phyloP scores from a whole-genome alignment of 2,888 invertebrate species.

The Leptinotarsa haldemani region DNA sequence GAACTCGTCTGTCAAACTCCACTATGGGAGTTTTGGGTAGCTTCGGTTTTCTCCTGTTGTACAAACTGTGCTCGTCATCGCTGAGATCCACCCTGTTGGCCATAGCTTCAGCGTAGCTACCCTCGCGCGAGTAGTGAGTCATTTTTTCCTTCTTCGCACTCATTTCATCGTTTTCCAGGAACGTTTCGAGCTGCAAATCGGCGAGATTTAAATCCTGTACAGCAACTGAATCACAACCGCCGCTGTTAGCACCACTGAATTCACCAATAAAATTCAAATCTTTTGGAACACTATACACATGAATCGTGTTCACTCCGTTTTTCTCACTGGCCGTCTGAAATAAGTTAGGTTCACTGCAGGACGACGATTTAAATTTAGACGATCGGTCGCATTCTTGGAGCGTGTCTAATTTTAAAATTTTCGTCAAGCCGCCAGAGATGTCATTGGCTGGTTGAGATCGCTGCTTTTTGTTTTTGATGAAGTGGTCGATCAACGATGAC shows the following conservation, averaged over 20 bases:
- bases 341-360: constrained; percentile 64
- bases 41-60: constrained; percentile 68
- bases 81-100: constrained; percentile 62
- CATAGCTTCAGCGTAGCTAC: constrained; percentile 64
- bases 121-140: constrained; percentile 59
- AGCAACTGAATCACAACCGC: constrained; percentile 58
- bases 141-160: constrained; percentile 50
- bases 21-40: constrained; percentile 57
- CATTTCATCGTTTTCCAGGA: constrained; percentile 33
- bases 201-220: constrained; percentile 64
- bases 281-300: constrained; percentile 71
- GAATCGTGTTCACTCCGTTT: constrained; percentile 20
- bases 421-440: constrained; percentile 50
- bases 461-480: constrained; percentile 55
- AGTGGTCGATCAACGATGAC: constrained; percentile 58
- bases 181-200: constrained; percentile 46
- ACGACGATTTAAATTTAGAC: constrained; percentile 60
- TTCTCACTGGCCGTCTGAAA: constrained; percentile 40
- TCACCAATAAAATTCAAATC: constrained; percentile 73
- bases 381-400: constrained; percentile 45
- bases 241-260: constrained; percentile 41
- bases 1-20: constrained; percentile 61
- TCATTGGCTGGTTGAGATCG: constrained; percentile 39
- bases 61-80: constrained; percentile 69
- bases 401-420: constrained; percentile 48